These are phyloP conservation scores for Leuctra nigra DNA, from an alignment of 2,888 invertebrate species.

Conservation along the genomic window DNA sequence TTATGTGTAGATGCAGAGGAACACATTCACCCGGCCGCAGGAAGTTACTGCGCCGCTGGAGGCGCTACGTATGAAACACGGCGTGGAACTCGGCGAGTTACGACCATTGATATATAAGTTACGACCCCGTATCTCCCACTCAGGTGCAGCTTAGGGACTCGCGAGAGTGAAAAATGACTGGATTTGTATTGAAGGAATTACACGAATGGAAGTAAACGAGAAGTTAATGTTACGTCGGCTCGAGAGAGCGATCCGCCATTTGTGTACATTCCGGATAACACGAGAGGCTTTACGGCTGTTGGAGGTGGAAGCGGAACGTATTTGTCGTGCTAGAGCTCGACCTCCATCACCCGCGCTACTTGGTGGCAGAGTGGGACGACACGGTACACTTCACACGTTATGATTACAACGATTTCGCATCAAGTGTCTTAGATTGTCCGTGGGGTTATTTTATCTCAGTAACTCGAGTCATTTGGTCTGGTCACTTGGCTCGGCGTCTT, in stretches of 20 bases:
- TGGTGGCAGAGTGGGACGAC: too few relatives aligned
- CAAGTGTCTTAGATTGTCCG: too few relatives aligned
- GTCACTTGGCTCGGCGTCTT: too few relatives aligned
- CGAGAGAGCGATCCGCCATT: slow-evolving; percentile 21
- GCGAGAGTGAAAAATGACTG: slow-evolving; percentile 3
- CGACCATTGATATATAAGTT: not conserved
- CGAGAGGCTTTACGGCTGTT: not conserved
- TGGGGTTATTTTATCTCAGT: too few relatives aligned
- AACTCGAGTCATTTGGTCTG: too few relatives aligned
- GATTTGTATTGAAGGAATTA: slow-evolving; percentile 16
- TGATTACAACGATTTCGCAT: too few relatives aligned
- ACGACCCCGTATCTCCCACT: not conserved
- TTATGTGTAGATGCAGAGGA: not conserved
- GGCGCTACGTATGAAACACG: too few relatives aligned
- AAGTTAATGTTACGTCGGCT: slow-evolving; percentile 16
- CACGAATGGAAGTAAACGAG: slow-evolving; percentile 12
- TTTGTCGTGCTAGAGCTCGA: not conserved
- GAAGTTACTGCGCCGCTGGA: too few relatives aligned
- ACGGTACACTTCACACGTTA: too few relatives aligned
- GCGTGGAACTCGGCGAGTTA: too few relatives aligned
- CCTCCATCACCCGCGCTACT: too few relatives aligned
- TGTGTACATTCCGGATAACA: slow-evolving; percentile 20
- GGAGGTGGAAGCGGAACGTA: slow-evolving; percentile 7
- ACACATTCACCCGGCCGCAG: too few relatives aligned
- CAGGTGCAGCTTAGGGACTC: not conserved